These are phyloP conservation scores for Centropus bengalensis DNA, from an alignment of 2,113 vertebrate genomes.

Conservation along the genomic window DNA sequence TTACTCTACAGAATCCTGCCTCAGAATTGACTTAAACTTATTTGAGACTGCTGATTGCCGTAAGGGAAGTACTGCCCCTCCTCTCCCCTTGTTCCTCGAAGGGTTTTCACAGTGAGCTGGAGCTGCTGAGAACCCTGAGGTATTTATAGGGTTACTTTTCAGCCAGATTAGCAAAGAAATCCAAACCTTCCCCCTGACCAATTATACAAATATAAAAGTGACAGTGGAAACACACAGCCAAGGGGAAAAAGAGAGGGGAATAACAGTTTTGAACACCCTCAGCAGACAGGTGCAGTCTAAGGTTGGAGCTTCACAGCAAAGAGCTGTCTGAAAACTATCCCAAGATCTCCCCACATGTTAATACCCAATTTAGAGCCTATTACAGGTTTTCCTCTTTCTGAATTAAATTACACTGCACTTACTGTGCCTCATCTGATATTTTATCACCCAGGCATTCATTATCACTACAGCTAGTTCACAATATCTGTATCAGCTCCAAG, in stretches of 20 bases:
- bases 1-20: background rate
- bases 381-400: background rate
- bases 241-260: background rate
- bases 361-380: background rate
- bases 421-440: background rate
- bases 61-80: background rate
- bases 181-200: background rate
- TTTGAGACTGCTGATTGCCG: background rate
- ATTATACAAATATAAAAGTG: background rate
- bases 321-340: background rate
- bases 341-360: background rate
- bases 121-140: background rate
- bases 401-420: slow-evolving; percentile 42
- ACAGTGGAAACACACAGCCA: background rate
- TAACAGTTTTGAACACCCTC: background rate
- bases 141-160: background rate
- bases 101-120: background rate
- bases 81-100: background rate
- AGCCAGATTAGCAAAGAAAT: background rate
- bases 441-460: background rate
- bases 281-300: background rate
- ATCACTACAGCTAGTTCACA: background rate
- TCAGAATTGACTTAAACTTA: background rate
- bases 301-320: background rate
- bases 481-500: background rate